phyloP scores from a whole-genome alignment of 2,888 invertebrate genomes.

The Drosophila barbarae region DNA sequence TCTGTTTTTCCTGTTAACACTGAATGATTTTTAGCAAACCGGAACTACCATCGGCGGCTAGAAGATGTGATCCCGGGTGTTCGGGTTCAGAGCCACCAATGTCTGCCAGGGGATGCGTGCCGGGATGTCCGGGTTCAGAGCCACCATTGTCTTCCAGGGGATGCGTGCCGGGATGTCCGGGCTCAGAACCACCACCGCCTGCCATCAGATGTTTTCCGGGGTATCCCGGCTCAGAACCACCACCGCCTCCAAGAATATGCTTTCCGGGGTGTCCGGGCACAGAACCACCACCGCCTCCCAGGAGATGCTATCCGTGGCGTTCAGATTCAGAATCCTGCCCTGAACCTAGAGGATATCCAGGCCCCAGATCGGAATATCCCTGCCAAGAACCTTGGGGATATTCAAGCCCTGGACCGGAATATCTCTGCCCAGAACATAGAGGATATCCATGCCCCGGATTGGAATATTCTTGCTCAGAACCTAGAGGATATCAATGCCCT shows the following conservation, averaged over 20 bases:
- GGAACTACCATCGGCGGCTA: not conserved
- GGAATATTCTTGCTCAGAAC: no score
- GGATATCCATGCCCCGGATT: not conserved
- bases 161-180: not conserved
- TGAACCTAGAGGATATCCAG: not conserved
- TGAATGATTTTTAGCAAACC: slow-evolving; percentile 11
- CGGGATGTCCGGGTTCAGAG: not conserved
- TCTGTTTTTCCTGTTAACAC: no score
- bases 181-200: not conserved
- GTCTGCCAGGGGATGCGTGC: no score
- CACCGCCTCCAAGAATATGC: not conserved
- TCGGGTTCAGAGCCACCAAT: not conserved
- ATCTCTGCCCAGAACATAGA: not conserved
- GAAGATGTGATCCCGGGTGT: not conserved
- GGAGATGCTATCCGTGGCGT: not conserved
- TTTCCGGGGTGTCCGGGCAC: not conserved
- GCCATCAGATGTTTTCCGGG: not conserved
- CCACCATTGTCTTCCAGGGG: no score
- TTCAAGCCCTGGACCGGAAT: not conserved
- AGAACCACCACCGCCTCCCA: not conserved
- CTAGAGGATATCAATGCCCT: not conserved
- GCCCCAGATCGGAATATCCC: not conserved
- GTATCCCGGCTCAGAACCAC: not conserved
- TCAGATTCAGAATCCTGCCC: no score
- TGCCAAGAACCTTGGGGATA: not conserved